These are phyloP conservation scores for Chaetogeoica ovagalla DNA, from an alignment of 2,888 invertebrate species.

Conservation along the genomic window DNA sequence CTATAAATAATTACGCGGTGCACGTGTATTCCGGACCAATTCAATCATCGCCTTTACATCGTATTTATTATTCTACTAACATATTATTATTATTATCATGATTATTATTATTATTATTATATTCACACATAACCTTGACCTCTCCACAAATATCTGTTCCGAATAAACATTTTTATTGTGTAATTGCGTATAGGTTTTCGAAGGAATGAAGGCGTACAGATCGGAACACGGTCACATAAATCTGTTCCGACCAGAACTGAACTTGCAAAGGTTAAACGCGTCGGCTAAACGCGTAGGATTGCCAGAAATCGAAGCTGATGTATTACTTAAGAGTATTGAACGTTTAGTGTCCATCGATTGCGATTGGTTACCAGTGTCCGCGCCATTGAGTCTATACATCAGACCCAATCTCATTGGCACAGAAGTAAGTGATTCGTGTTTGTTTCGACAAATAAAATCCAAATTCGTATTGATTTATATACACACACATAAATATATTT, in stretches of 20 bases:
- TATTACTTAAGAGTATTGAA: slow-evolving; percentile 81
- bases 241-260: slow-evolving; percentile 91
- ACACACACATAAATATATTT: too few relatives aligned
- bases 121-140: too few relatives aligned
- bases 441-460: neutral
- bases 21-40: too few relatives aligned
- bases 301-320: slow-evolving; percentile 84
- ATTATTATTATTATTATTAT: too few relatives aligned
- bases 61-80: too few relatives aligned
- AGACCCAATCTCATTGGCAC: slow-evolving; percentile 95
- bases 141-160: too few relatives aligned
- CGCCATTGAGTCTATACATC: slow-evolving; percentile 89
- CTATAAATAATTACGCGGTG: too few relatives aligned
- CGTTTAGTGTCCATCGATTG: slow-evolving; percentile 88
- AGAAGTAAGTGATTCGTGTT: slow-evolving; percentile 74
- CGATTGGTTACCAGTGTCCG: slow-evolving; percentile 95
- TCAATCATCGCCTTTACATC: too few relatives aligned
- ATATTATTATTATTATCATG: neutral
- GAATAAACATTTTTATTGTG: neutral
- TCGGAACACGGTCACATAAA: slow-evolving; percentile 90
- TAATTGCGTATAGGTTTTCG: slow-evolving; percentile 76
- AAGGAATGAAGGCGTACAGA: slow-evolving; percentile 96
- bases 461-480: too few relatives aligned
- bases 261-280: slow-evolving; percentile 89
- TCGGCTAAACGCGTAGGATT: slow-evolving; percentile 83